Evolutionary conservation across 2,797 vertebrate species (phyloP).

Genomic region (Tapera naevia): DNA sequence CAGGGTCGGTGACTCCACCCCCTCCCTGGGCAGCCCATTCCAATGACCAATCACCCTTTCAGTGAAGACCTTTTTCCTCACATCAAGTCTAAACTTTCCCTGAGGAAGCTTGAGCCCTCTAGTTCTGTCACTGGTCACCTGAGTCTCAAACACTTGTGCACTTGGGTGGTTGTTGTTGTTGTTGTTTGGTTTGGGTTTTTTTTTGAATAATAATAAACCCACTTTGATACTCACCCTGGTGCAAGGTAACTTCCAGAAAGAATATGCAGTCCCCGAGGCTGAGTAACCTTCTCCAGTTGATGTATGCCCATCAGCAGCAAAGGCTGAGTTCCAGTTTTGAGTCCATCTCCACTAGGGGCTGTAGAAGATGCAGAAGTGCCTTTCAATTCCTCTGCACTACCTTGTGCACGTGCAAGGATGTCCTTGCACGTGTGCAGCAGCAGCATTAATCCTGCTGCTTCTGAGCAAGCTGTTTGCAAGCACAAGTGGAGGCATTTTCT

Average conservation of each 20-base stretch:
- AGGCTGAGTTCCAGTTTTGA: not conserved
- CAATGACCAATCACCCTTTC: too few species aligned
- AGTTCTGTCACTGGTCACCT: too few species aligned
- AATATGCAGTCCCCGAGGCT: not conserved
- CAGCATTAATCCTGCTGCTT: not conserved
- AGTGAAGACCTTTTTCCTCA: too few species aligned
- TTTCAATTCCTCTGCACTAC: not conserved
- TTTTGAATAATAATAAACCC: not conserved
- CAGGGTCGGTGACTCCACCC: too few species aligned
- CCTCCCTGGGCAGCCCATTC: too few species aligned
- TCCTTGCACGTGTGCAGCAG: not conserved
- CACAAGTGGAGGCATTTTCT: not conserved
- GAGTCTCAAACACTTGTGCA: fast-evolving
- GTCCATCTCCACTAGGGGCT: not conserved
- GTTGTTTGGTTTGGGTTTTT: too few species aligned
- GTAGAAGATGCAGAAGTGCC: not conserved
- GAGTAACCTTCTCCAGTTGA: not conserved
- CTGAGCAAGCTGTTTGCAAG: not conserved
- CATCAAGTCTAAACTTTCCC: too few species aligned
- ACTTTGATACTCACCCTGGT: not conserved
- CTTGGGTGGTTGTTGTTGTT: too few species aligned
- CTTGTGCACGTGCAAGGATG: not conserved
- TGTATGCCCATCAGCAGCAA: not conserved
- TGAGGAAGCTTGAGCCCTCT: too few species aligned
- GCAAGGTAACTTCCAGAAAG: not conserved